Base-by-base conservation (phyloP, 2,113 vertebrate genomes). In the Actenoides lindsayi region DNA sequence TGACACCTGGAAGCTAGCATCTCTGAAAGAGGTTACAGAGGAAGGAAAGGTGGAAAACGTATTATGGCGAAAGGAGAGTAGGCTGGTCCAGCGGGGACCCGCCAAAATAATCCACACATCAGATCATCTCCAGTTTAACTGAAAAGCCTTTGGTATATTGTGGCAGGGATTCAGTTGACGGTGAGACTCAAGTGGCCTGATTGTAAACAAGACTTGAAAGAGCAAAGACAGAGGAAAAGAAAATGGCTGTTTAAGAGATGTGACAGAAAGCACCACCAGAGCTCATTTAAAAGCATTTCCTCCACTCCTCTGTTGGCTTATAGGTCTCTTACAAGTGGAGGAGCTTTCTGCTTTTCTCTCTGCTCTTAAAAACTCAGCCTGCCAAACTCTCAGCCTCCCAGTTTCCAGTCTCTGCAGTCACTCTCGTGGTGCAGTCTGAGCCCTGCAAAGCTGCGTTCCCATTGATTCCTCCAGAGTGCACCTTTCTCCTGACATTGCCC, bases 401-500 rank as follows among this genome's bases (percentile, higher is more conserved):
- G 3, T 23, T 59, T 6, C 37, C 46, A 71, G 73, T 56, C 77
- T 73, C 44, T 33, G 31, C 64, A 19, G 3, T 46, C 63, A 30
- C 44, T 27, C 37, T 59, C 21, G 4, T 2, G 7, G 46, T 53
- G 18, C 14, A 17, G 11, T 1, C 51, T 14, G 50, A 48, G 30
- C 65, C 71, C 21, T 39, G 42, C n/a, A 11, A 42, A 64, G 14
- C 39, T 46, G 21, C 25, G 35, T 77, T 74, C 54, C 83, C 41
- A 1, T 41, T 11, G 11, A 5, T 25, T 41, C 39, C 42, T 90
- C 28, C 50, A 41, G 64, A 78, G 11, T 0, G 1, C 12, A 5
- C 16, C 44, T 77, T 60, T 15, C 50, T 62, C 9, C 83, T 82
- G 35, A 54, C 37, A 1, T 33, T 53, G 54, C 30, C 37, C 65